Conservation (phyloP, 92 coral and sea anemone genomes). For the Epizoanthus illoricatus region DNA sequence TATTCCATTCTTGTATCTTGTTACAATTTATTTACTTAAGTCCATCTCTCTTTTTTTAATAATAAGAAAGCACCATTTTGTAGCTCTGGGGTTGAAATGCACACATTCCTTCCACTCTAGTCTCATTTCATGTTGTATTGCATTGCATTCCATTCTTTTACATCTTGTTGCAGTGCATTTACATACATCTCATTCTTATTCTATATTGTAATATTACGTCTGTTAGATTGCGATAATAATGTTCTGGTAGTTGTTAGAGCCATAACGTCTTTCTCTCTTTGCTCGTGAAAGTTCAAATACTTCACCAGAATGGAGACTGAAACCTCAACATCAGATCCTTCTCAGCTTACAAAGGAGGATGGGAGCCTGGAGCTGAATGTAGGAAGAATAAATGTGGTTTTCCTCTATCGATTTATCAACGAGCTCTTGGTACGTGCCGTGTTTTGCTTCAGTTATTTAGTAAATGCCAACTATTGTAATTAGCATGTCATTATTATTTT, state of each 20-base stretch:
- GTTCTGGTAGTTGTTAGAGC: too few species aligned
- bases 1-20: too few species aligned
- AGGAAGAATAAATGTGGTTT: slow-evolving; percentile 72
- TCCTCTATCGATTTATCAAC: slow-evolving; percentile 70
- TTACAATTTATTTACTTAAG: too few species aligned
- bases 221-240: too few species aligned
- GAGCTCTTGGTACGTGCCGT: slow-evolving; percentile 66
- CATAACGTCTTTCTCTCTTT: not conserved
- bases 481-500: too few species aligned
- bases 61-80: too few species aligned
- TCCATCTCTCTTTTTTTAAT: too few species aligned
- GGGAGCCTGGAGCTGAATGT: slow-evolving; percentile 71
- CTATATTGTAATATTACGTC: too few species aligned
- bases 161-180: too few species aligned
- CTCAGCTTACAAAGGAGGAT: slow-evolving; percentile 67
- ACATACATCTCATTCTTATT: not conserved
- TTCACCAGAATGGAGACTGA: slow-evolving; percentile 11
- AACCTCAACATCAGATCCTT: not conserved
- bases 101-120: not conserved
- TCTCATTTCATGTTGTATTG: too few species aligned
- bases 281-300: slow-evolving; percentile 14
- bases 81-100: not conserved
- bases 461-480: too few species aligned
- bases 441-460: not conserved
- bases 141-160: too few species aligned